Conservation (phyloP, 2,888 invertebrate genomes). For the Acrobasis consociella region DNA sequence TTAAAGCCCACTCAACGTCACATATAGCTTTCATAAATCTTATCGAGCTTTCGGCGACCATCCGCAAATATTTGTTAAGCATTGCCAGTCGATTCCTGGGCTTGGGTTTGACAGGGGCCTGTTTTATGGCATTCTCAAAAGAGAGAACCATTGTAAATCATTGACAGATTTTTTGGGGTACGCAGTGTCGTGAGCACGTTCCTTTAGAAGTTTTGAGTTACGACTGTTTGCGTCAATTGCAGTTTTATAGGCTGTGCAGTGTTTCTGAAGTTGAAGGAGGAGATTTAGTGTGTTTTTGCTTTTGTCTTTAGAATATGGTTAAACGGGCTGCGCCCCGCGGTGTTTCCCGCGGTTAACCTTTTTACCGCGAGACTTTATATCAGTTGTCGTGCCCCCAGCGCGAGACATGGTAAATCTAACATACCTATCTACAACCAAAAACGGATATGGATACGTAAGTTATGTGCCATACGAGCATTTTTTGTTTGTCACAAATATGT, state of each 20-base stretch:
- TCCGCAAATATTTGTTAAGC: constrained; percentile 64
- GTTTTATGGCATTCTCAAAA: constrained; percentile 70
- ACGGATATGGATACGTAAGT: too few relatives aligned
- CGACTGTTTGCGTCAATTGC: constrained; percentile 11
- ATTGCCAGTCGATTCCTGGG: constrained; percentile 61
- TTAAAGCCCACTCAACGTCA: constrained; percentile 22
- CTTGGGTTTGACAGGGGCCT: constrained; percentile 70
- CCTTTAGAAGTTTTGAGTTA: constrained; percentile 37
- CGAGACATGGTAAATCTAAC: too few relatives aligned
- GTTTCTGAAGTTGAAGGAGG: not conserved
- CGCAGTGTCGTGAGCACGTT: constrained; percentile 37
- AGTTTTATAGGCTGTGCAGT: constrained; percentile 16
- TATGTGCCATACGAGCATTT: too few relatives aligned
- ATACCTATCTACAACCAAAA: too few relatives aligned
- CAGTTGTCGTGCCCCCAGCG: too few relatives aligned
- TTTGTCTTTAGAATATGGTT: too few relatives aligned
- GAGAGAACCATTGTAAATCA: constrained; percentile 66
- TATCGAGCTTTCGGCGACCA: constrained; percentile 33
- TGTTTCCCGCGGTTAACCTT: too few relatives aligned
- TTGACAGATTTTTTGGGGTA: constrained; percentile 58
- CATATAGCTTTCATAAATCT: constrained; percentile 40
- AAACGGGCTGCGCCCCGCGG: too few relatives aligned
- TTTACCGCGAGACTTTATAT: too few relatives aligned
- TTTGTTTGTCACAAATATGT: too few relatives aligned
- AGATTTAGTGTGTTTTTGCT: not conserved